Evolutionary conservation across 1,140 invertebrate species (phyloP), one percentile per base, ranked within the genome.

Genomic region (Diabrotica virgifera): DNA sequence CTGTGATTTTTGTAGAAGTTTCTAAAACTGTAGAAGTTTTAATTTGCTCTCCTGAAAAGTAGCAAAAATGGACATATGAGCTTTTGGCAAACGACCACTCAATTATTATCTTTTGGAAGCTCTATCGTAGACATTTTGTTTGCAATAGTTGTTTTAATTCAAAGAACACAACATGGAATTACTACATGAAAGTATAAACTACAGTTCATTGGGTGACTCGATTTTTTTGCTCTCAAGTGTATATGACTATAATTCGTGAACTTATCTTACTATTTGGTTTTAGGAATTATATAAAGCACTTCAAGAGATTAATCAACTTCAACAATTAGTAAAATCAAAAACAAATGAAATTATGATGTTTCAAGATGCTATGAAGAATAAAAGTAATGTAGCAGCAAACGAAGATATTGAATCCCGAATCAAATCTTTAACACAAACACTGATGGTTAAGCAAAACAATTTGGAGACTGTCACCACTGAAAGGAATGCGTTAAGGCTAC

Each of bases 401-500:
- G 69, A 70, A 51, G 86, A 92, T 81, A 72, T 90, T 65, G 90
- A 92, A 78, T 82, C 83, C 7, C 81, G 90, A 65, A 78, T 93
- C 3, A 83, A 88, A 61, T 81, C 84, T 3, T 80, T 93, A 9
- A 93, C 91, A 1, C 89, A 93, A 74, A 90, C 89, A 55, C 80
- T 94, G 12, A 90, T 94, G 59, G 83, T 89, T 63, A 93, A 94
- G 74, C 92, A 95, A 77, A 88, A 87, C 58, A 82, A 86, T 59
- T 73, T 95, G 36, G 92, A 94, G 78, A 83, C 85, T 35, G 80
- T 92, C 12, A 91, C 89, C 36, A 88, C 89, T 0, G 91, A 94
- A 71, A 86, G 90, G 70, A 92, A 92, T 82, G 91, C 91, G 9
- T 80, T 94, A 24, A 79, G 85, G 52, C 75, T 94, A 14, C 91